Evolutionary conservation across 2,797 vertebrate species (phyloP).

Genomic region (Pseudochirops cupreus): DNA sequence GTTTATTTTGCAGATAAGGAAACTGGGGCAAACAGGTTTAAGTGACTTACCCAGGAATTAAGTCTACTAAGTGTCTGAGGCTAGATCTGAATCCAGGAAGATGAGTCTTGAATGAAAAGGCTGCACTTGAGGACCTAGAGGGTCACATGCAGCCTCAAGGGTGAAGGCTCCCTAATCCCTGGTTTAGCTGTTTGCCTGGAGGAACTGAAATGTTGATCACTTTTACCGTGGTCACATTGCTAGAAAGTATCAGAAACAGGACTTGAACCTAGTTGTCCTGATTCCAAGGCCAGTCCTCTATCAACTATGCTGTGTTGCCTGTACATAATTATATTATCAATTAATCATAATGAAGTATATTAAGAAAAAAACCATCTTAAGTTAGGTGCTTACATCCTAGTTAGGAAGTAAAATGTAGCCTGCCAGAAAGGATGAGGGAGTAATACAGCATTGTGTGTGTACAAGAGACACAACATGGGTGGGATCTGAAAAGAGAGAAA

Average conservation of each 20-base stretch:
- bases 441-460: background rate
- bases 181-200: background rate
- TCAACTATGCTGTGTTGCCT: background rate
- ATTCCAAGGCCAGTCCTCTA: background rate
- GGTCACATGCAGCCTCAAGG: no score
- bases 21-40: background rate
- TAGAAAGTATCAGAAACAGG: background rate
- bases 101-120: background rate
- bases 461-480: background rate
- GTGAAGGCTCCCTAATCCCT: no score
- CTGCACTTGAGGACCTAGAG: no score
- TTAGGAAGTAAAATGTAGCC: background rate
- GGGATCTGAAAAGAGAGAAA: background rate
- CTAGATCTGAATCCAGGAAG: background rate
- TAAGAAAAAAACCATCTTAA: background rate
- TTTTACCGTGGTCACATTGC: background rate
- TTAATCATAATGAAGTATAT: background rate
- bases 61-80: background rate
- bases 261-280: background rate
- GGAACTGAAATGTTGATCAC: background rate
- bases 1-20: background rate
- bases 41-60: background rate
- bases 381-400: background rate
- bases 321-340: background rate
- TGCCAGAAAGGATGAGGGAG: background rate